These are phyloP conservation scores for Ichneumon xanthorius DNA, from an alignment of 2,888 invertebrate genomes.

Conservation along the genomic window DNA sequence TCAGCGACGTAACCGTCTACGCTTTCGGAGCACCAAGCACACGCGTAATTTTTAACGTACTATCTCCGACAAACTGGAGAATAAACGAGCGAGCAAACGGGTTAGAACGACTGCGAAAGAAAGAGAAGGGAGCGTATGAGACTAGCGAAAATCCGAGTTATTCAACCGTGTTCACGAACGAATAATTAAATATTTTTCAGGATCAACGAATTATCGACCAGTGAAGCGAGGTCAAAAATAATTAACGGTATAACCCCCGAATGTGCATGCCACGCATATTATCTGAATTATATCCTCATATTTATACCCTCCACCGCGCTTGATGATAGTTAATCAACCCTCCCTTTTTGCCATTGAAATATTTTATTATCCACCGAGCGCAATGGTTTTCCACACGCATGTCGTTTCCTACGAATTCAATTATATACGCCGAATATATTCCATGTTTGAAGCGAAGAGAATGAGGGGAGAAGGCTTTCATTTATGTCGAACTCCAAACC, in stretches of 20 bases:
- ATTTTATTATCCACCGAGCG: slow-evolving; percentile 15
- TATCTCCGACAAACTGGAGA: background rate
- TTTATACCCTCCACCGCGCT: slow-evolving; percentile 4
- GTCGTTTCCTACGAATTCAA: slow-evolving; percentile 27
- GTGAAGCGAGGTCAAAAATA: slow-evolving; percentile 15
- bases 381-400: slow-evolving; percentile 1
- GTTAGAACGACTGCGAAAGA: background rate
- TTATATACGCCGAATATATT: slow-evolving; percentile 42
- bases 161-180: background rate
- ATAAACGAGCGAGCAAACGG: background rate
- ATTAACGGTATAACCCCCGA: background rate
- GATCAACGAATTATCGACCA: slow-evolving; percentile 18
- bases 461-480: background rate
- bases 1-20: slow-evolving; percentile 28
- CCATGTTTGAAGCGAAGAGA: slow-evolving; percentile 1
- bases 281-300: slow-evolving; percentile 16
- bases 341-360: background rate
- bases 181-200: slow-evolving; percentile 20
- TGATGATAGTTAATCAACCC: background rate
- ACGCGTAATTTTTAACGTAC: background rate
- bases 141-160: background rate
- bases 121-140: background rate
- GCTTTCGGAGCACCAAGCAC: background rate
- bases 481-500: slow-evolving; percentile 7
- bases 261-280: slow-evolving; percentile 7